A percentile compares a stretch with the other conserved stretches of the same genome.
Evolutionary conservation across 2,797 vertebrate genomes (phyloP).

Genomic region (Denticeps clupeoides): DNA sequence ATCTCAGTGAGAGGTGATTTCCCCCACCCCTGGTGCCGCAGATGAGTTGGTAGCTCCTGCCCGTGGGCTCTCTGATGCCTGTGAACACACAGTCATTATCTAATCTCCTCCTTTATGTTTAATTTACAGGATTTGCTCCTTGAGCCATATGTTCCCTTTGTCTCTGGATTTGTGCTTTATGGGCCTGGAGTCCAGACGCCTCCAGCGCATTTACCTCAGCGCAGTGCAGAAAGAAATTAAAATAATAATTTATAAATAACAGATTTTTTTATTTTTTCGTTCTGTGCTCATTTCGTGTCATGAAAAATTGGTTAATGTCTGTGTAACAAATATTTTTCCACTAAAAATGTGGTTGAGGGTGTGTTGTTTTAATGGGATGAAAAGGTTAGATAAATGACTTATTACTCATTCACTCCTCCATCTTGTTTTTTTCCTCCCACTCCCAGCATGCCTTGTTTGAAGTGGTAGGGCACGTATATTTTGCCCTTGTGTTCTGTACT

Average conservation of each 20-base stretch:
- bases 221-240: background rate
- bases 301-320: too few relatives aligned
- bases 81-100: slow-evolving; percentile 75
- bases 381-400: too few relatives aligned
- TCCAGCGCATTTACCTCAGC: background rate
- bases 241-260: too few relatives aligned
- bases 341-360: too few relatives aligned
- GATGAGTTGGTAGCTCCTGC: slow-evolving; percentile 39
- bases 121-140: slow-evolving; percentile 77
- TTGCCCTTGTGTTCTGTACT: too few relatives aligned
- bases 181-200: slow-evolving; percentile 24
- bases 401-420: background rate
- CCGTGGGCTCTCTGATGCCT: slow-evolving; percentile 51
- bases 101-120: slow-evolving; percentile 79
- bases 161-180: slow-evolving; percentile 46
- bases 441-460: background rate
- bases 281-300: too few relatives aligned
- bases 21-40: slow-evolving; percentile 8
- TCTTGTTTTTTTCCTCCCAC: background rate
- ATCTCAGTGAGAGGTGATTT: background rate
- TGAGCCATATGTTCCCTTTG: slow-evolving; percentile 75
- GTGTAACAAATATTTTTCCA: too few relatives aligned
- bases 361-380: too few relatives aligned
- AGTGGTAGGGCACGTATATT: too few relatives aligned
- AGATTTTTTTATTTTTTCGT: too few relatives aligned